These are phyloP conservation scores for Eurois occulta DNA, from an alignment of 2,888 invertebrate species.

Conservation along the genomic window DNA sequence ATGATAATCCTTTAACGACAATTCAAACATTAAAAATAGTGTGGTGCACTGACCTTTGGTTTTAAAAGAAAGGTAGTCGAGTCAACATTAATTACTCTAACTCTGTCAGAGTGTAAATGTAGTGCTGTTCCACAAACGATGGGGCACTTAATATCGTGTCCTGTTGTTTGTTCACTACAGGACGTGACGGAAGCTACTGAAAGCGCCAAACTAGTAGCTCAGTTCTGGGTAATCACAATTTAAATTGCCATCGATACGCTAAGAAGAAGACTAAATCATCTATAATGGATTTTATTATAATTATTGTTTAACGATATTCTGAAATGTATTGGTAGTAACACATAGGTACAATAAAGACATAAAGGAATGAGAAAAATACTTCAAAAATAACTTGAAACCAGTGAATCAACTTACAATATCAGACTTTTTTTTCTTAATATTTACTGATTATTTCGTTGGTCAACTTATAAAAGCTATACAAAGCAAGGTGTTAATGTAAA, in stretches of 20 bases:
- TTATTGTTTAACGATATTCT: conserved; percentile 35
- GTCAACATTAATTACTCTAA: conserved; percentile 17
- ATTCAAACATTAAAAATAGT: not conserved
- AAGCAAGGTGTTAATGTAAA: conserved; percentile 74
- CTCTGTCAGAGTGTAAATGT: too few relatives aligned
- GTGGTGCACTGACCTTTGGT: not conserved
- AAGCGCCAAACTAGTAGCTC: too few relatives aligned
- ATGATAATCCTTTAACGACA: conserved; percentile 28
- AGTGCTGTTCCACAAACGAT: too few relatives aligned
- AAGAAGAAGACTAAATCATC: conserved; percentile 41
- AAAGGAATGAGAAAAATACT: conserved; percentile 24
- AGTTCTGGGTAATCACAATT: too few relatives aligned
- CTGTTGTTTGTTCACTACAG: too few relatives aligned
- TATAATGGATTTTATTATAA: conserved; percentile 21
- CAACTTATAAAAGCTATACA: conserved; percentile 37
- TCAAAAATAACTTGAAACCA: conserved; percentile 28
- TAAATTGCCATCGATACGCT: too few relatives aligned
- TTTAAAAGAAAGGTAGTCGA: not conserved
- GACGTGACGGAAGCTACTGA: too few relatives aligned
- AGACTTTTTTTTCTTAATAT: conserved; percentile 1
- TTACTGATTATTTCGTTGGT: conserved; percentile 1
- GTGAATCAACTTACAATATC: conserved; percentile 24
- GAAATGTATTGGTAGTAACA: conserved; percentile 29
- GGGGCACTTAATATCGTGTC: too few relatives aligned
- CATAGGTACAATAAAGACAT: not conserved